Percentiles rank a stretch among this genome's conserved stretches.
Conservation (phyloP, 2,888 invertebrate genomes). For the Axea sp. region DNA sequence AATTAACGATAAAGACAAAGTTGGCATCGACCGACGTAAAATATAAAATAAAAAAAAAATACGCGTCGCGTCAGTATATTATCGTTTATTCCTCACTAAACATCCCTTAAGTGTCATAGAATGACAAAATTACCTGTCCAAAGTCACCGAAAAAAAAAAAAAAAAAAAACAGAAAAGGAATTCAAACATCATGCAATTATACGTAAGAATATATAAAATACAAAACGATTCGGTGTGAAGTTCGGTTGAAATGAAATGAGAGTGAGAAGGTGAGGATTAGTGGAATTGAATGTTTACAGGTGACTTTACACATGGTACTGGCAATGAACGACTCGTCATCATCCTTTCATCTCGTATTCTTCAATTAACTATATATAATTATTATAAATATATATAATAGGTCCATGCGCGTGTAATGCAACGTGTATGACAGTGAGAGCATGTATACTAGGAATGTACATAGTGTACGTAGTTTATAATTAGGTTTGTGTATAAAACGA, state of each 20-base stretch:
- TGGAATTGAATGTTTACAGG: too few species aligned
- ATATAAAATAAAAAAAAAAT: conserved; percentile 38
- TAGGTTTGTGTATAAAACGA: conserved; percentile 79
- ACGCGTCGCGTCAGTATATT: conserved; percentile 18
- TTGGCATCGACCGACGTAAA: conserved; percentile 3
- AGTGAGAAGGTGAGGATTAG: too few species aligned
- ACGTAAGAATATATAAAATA: too few species aligned
- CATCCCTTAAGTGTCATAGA: conserved; percentile 14
- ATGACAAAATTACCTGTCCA: conserved; percentile 12
- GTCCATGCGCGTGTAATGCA: conserved; percentile 75
- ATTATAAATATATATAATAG: conserved; percentile 74
- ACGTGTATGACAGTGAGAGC: conserved; percentile 74
- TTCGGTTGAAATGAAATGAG: too few species aligned
- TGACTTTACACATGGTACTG: conserved; percentile 13
- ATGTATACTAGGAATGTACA: conserved; percentile 78
- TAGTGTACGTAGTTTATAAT: conserved; percentile 77
- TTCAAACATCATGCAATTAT: too few species aligned
- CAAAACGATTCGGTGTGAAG: too few species aligned
- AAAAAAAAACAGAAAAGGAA: too few species aligned
- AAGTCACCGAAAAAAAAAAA: conserved; percentile 14
- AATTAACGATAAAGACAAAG: conserved; percentile 54
- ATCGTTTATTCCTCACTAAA: conserved; percentile 22
- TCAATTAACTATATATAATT: conserved; percentile 70
- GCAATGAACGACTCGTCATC: conserved; percentile 32
- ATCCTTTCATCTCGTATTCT: conserved; percentile 21